Conservation (phyloP, 2,888 invertebrate species). For the Apocheima hispidaria region DNA sequence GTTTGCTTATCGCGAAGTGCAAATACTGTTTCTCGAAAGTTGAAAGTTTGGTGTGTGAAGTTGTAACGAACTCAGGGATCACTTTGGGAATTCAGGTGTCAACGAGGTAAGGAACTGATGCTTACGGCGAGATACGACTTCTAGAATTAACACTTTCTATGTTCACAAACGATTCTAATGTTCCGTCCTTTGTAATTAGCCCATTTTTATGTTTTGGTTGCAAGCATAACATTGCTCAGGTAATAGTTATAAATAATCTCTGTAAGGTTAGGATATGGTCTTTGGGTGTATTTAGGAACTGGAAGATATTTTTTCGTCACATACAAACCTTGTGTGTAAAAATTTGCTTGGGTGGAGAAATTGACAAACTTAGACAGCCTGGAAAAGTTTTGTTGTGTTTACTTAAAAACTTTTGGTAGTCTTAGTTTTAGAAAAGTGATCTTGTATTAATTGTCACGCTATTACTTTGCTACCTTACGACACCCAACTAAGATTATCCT, state of each 20-base stretch:
- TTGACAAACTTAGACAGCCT: neutral
- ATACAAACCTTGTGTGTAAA: slow-evolving; percentile 1
- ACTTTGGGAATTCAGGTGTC: slow-evolving; percentile 84
- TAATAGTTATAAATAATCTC: slow-evolving; percentile 80
- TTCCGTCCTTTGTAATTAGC: slow-evolving; percentile 53
- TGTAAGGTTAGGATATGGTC: slow-evolving; percentile 78
- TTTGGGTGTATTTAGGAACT: slow-evolving; percentile 55
- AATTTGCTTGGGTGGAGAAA: neutral
- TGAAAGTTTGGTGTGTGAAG: slow-evolving; percentile 79
- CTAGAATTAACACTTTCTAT: slow-evolving; percentile 68
- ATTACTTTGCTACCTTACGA: neutral
- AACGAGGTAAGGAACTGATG: slow-evolving; percentile 84
- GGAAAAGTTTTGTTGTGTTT: slow-evolving; percentile 55
- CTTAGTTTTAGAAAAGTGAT: neutral
- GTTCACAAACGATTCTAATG: slow-evolving; percentile 51
- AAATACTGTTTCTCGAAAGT: slow-evolving; percentile 68
- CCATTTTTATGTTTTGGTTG: slow-evolving; percentile 43
- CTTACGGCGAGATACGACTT: slow-evolving; percentile 73
- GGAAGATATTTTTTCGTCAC: slow-evolving; percentile 4
- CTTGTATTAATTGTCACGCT: neutral
- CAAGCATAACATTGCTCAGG: slow-evolving; percentile 56
- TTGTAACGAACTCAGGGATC: slow-evolving; percentile 83
- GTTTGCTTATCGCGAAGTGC: slow-evolving; percentile 62
- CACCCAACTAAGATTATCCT: neutral
- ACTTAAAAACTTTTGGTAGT: slow-evolving; percentile 57